Evolutionary conservation across 2,113 vertebrate species (phyloP).

Genomic region (Seriola dumerili): DNA sequence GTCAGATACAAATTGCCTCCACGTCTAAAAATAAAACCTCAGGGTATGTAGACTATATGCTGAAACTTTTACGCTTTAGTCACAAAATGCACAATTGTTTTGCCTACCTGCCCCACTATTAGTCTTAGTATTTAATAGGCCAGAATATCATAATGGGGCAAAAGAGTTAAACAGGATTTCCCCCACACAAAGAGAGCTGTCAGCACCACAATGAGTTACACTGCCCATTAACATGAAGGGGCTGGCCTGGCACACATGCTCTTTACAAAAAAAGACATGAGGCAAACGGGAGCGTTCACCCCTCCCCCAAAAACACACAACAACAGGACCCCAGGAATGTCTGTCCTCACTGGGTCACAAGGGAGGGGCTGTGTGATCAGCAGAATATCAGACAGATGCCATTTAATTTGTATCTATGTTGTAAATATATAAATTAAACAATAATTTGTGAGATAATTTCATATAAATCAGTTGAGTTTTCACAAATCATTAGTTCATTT

Average conservation of each 20-base stretch:
- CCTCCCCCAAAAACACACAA: slow-evolving; percentile 47
- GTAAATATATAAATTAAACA: not conserved
- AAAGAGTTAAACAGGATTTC: slow-evolving; percentile 61
- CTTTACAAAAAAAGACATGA: slow-evolving; percentile 62
- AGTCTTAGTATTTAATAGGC: not conserved
- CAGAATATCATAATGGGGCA: slow-evolving; percentile 27
- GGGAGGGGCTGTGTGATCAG: slow-evolving; percentile 16
- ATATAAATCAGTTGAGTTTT: not conserved
- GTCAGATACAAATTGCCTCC: too few relatives aligned
- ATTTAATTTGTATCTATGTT: not conserved
- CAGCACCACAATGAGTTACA: slow-evolving; percentile 45
- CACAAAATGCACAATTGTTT: too few relatives aligned
- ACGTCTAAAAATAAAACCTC: too few relatives aligned
- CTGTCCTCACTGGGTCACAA: slow-evolving; percentile 15
- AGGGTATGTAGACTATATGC: too few relatives aligned
- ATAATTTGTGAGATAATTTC: not conserved
- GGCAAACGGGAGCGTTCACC: slow-evolving; percentile 24
- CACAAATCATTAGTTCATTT: not conserved
- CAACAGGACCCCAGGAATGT: slow-evolving; percentile 59
- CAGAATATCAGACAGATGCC: not conserved
- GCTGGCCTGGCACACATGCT: slow-evolving; percentile 25
- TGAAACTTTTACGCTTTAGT: too few relatives aligned
- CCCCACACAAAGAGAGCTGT: slow-evolving; percentile 29
- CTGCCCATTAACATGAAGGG: slow-evolving; percentile 3
- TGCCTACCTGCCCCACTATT: too few relatives aligned